These are phyloP conservation scores for Exephanes ischioxanthus DNA, from an alignment of 2,888 invertebrate species.

Conservation along the genomic window DNA sequence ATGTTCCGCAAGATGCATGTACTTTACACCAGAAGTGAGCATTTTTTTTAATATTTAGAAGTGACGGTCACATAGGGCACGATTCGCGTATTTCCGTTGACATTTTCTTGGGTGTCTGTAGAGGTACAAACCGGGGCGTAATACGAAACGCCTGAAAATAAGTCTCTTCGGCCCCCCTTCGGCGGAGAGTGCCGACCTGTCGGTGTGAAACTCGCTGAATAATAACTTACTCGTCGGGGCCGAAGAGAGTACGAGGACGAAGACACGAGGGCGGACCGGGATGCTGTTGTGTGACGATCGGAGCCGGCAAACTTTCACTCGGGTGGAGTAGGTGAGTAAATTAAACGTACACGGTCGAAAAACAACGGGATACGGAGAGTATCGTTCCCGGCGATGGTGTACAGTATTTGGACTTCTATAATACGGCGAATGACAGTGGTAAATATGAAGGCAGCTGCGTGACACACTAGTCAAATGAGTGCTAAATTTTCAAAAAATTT, in stretches of 20 bases:
- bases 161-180: conserved; percentile 48
- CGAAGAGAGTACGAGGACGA: conserved; percentile 51
- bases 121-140: conserved; percentile 29
- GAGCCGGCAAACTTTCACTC: conserved; percentile 70
- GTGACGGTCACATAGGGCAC: not conserved
- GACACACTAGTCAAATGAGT: too few species aligned
- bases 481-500: too few species aligned
- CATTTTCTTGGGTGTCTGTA: not conserved
- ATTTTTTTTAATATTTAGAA: conserved; percentile 29
- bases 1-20: conserved; percentile 12
- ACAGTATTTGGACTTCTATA: conserved; percentile 1
- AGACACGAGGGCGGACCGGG: conserved; percentile 24
- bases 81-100: not conserved
- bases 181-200: conserved; percentile 56
- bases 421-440: not conserved
- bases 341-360: conserved; percentile 15
- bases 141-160: conserved; percentile 48
- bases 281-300: conserved; percentile 29
- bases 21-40: conserved; percentile 57
- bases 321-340: conserved; percentile 32
- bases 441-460: not conserved
- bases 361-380: conserved; percentile 18
- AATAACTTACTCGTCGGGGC: conserved; percentile 62
- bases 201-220: conserved; percentile 60
- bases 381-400: conserved; percentile 44